Percentiles rank a stretch among this genome's conserved stretches.
phyloP scores from a whole-genome alignment of 2,888 invertebrate species.

The Notocelia uddmanniana region DNA sequence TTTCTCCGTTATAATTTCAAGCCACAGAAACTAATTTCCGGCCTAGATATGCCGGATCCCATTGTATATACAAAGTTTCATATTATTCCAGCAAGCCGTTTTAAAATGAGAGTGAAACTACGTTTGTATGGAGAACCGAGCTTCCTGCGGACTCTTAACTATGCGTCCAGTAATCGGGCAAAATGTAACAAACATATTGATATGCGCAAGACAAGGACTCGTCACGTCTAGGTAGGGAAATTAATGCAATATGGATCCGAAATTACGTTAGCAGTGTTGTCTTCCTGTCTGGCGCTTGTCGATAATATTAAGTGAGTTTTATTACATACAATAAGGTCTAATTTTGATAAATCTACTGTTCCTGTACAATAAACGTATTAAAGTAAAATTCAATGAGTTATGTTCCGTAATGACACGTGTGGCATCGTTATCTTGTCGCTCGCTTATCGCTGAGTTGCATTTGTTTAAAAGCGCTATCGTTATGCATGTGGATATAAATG shows the following conservation, averaged over 20 bases:
- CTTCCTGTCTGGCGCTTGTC: neutral
- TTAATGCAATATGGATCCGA: slow-evolving; percentile 4
- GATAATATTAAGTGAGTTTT: neutral
- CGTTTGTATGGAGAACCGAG: no score
- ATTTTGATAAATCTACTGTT: slow-evolving; percentile 3
- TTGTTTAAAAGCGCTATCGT: slow-evolving; percentile 31
- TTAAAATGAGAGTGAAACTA: no score
- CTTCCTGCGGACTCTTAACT: no score
- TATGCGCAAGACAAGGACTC: slow-evolving; percentile 7
- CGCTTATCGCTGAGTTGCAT: slow-evolving; percentile 33
- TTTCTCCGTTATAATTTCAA: no score
- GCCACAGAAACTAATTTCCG: no score
- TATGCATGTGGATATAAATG: slow-evolving; percentile 21
- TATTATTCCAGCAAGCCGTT: no score
- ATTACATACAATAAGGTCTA: neutral
- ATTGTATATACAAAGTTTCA: no score
- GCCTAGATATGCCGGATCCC: no score
- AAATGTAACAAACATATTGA: slow-evolving; percentile 15
- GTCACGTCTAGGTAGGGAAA: neutral
- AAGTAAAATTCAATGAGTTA: slow-evolving; percentile 2
- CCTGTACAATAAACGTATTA: neutral
- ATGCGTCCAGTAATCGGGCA: neutral
- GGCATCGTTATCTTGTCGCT: slow-evolving; percentile 25
- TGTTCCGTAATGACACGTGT: neutral
- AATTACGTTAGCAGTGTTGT: slow-evolving; percentile 3